Conservation (phyloP, 2,888 invertebrate genomes). For the Catocala fraxini region DNA sequence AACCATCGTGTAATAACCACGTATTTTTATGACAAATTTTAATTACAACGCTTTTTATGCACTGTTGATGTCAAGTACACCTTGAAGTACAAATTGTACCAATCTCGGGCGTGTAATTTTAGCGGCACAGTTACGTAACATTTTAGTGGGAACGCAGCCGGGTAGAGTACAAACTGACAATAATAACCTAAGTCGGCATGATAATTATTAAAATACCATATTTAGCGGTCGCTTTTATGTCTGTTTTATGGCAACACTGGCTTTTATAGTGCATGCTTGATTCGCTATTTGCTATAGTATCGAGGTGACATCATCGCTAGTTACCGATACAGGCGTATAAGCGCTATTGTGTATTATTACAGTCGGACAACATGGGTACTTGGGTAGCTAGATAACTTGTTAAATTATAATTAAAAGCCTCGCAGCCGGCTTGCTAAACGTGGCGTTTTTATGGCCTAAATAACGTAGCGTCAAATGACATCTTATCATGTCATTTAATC, state of each 20-base stretch:
- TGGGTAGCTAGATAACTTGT: slow-evolving; percentile 5
- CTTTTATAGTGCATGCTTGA: slow-evolving; percentile 56
- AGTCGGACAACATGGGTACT: neutral
- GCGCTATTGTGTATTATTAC: slow-evolving; percentile 23
- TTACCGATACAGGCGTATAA: slow-evolving; percentile 30
- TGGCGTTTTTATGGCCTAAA: slow-evolving; percentile 23
- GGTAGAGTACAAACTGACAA: slow-evolving; percentile 40
- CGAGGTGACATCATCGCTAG: slow-evolving; percentile 56
- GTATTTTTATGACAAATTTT: slow-evolving; percentile 57
- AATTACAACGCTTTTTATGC: slow-evolving; percentile 38
- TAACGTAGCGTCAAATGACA: slow-evolving; percentile 37
- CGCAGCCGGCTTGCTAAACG: slow-evolving; percentile 27
- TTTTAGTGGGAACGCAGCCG: slow-evolving; percentile 53
- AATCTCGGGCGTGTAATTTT: slow-evolving; percentile 44
- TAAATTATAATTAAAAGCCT: slow-evolving; percentile 25
- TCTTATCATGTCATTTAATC: slow-evolving; percentile 39
- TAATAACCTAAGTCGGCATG: slow-evolving; percentile 55
- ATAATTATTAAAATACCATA: slow-evolving; percentile 66
- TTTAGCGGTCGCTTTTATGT: slow-evolving; percentile 58
- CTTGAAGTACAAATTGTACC: slow-evolving; percentile 43
- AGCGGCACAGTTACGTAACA: slow-evolving; percentile 50
- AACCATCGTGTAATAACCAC: slow-evolving; percentile 59
- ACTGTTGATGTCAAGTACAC: slow-evolving; percentile 37
- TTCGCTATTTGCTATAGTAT: slow-evolving; percentile 41
- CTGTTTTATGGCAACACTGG: slow-evolving; percentile 54